These are phyloP conservation scores for Chiloscyllium punctatum DNA, from an alignment of 2,797 vertebrate species.

Conservation along the genomic window DNA sequence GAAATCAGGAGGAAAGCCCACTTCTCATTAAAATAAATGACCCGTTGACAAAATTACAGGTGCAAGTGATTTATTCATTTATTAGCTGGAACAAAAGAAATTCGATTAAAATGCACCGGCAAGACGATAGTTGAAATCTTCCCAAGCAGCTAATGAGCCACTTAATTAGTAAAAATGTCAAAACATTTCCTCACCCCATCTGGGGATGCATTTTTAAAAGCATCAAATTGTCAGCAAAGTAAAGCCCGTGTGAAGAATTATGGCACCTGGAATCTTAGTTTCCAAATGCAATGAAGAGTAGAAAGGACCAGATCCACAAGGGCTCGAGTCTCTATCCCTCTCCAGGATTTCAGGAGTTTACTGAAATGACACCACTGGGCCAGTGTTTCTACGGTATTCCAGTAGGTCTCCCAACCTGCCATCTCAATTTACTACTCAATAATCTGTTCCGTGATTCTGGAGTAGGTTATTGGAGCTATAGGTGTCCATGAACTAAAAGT, in stretches of 20 bases:
- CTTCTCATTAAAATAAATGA: neutral
- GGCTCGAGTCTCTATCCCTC: neutral
- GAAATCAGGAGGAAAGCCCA: neutral
- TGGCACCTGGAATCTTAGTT: neutral
- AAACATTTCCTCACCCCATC: neutral
- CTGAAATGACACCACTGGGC: neutral
- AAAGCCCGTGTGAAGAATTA: neutral
- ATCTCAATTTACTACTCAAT: neutral
- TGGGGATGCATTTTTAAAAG: neutral
- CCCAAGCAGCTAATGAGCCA: neutral
- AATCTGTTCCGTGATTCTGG: neutral
- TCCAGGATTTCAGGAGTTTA: neutral
- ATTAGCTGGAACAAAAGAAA: neutral
- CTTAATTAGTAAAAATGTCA: neutral
- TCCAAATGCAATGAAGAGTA: neutral
- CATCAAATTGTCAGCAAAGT: neutral
- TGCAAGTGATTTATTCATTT: neutral
- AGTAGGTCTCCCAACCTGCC: neutral
- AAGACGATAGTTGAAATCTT: neutral
- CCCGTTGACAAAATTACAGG: neutral
- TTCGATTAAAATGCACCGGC: neutral
- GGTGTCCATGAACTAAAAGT: neutral
- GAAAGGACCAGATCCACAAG: neutral
- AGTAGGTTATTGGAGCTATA: neutral
- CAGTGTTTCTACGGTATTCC: neutral